Percentiles rank a stretch among this genome's conserved stretches.
These are phyloP conservation scores for Andrena camellia DNA, from an alignment of 2,888 invertebrate species.

Conservation along the genomic window DNA sequence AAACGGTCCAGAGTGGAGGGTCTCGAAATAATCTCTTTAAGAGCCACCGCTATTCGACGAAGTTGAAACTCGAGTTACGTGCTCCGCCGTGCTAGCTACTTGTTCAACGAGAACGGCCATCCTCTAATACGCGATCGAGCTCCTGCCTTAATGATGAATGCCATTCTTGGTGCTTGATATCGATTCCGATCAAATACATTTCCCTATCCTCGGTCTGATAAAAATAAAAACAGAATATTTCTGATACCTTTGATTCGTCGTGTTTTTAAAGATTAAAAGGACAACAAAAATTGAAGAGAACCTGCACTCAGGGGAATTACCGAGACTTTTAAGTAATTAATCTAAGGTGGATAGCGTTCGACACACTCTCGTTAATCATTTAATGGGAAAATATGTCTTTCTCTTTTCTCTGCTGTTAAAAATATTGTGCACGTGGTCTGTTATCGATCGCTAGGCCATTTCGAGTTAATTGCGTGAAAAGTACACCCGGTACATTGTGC, in stretches of 20 bases:
- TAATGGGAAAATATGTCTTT: slow-evolving; percentile 11
- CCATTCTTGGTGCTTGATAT: slow-evolving; percentile 8
- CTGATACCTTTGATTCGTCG: neutral
- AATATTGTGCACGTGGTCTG: slow-evolving; percentile 20
- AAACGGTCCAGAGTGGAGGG: slow-evolving; percentile 56
- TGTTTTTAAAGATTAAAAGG: too few relatives aligned
- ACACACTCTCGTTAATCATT: slow-evolving; percentile 17
- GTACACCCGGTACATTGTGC: slow-evolving; percentile 52
- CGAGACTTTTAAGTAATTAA: neutral
- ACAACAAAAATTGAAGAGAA: neutral
- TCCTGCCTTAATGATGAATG: slow-evolving; percentile 37
- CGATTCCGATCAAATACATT: slow-evolving; percentile 24
- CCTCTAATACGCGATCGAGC: slow-evolving; percentile 36
- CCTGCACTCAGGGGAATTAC: neutral
- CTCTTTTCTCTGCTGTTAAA: neutral
- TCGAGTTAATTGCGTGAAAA: slow-evolving; percentile 65
- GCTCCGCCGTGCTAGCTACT: slow-evolving; percentile 40
- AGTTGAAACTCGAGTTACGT: slow-evolving; percentile 64
- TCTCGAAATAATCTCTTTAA: slow-evolving; percentile 74
- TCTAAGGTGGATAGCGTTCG: neutral
- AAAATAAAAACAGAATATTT: neutral
- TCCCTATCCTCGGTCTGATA: neutral
- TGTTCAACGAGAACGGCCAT: slow-evolving; percentile 45
- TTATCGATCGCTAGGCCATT: slow-evolving; percentile 45
- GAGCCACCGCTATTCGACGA: slow-evolving; percentile 59